These are phyloP conservation scores for Arctocebus calabarensis DNA, from an alignment of 2,797 vertebrate species.

Conservation along the genomic window DNA sequence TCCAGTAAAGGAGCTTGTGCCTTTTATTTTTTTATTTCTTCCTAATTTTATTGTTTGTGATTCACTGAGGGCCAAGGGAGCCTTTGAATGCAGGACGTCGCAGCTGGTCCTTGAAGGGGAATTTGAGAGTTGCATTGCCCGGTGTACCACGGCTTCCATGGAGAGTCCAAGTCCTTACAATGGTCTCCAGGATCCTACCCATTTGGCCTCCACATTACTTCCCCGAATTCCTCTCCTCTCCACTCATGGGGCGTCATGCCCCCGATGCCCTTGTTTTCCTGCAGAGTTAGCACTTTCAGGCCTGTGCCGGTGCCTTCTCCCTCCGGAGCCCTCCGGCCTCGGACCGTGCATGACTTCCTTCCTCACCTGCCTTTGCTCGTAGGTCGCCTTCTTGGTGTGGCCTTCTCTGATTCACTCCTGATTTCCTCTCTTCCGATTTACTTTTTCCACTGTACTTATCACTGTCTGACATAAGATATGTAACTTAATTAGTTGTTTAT, in stretches of 20 bases:
- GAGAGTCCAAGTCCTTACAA: neutral
- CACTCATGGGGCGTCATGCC: neutral
- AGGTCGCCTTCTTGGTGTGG: neutral
- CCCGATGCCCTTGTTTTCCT: neutral
- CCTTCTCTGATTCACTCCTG: neutral
- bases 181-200: neutral
- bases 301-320: neutral
- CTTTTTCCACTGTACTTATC: neutral
- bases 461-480: neutral
- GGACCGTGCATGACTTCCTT: neutral
- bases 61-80: too few relatives aligned
- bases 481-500: neutral
- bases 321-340: neutral
- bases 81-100: neutral
- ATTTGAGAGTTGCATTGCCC: neutral
- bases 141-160: neutral
- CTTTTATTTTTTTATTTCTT: too few relatives aligned
- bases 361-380: neutral
- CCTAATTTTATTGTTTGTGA: too few relatives aligned
- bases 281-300: neutral
- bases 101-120: neutral
- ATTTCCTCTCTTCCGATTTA: conserved; percentile 17
- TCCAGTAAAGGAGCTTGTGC: too few relatives aligned
- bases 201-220: neutral
- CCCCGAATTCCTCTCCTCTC: neutral